Percentiles rank a stretch among this genome's conserved stretches.
These are phyloP conservation scores for Trichechus manatus DNA, from an alignment of 2,113 vertebrate species.

Conservation along the genomic window DNA sequence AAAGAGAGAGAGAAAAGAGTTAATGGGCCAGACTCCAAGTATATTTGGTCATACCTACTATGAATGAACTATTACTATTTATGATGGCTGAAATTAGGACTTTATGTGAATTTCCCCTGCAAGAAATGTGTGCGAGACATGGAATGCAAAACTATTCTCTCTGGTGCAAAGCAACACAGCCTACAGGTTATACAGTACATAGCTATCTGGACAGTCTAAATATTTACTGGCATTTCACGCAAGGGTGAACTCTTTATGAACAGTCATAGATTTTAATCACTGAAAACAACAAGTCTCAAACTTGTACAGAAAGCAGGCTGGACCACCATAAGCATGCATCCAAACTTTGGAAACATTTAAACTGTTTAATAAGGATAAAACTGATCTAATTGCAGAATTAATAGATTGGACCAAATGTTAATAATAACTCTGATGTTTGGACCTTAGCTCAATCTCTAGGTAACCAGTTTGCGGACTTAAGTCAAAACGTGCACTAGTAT, in stretches of 20 bases:
- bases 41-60: neutral
- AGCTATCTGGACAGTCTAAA: neutral
- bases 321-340: neutral
- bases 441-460: neutral
- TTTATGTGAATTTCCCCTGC: neutral
- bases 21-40: neutral
- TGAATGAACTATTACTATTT: neutral
- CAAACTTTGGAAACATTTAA: neutral
- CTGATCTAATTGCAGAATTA: neutral
- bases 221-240: neutral
- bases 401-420: neutral
- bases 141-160: neutral
- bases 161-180: neutral
- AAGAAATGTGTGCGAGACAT: neutral
- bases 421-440: neutral
- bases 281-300: neutral
- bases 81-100: neutral
- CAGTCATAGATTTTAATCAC: neutral
- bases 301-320: neutral
- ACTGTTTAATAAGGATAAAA: neutral
- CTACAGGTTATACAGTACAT: neutral
- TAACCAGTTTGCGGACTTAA: neutral
- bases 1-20: neutral
- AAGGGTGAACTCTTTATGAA: slow-evolving; percentile 4
- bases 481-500: neutral